These are phyloP conservation scores for Busseola fusca DNA, from an alignment of 2,888 invertebrate species.

Conservation along the genomic window DNA sequence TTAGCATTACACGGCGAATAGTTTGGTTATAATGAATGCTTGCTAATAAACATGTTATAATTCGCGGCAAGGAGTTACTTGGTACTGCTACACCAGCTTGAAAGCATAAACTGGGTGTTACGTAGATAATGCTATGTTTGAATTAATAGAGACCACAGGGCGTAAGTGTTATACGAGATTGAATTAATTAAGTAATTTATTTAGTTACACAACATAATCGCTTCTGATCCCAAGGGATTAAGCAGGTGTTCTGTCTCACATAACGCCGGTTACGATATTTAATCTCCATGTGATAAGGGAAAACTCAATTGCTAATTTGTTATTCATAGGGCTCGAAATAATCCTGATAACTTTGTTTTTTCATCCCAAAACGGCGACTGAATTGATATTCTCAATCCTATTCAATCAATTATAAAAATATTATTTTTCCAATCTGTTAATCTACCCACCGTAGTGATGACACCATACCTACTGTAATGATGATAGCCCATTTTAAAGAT, in stretches of 20 bases:
- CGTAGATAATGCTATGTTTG: constrained; percentile 41
- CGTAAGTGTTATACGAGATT: constrained; percentile 52
- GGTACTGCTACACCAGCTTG: constrained; percentile 13
- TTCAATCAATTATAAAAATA: not conserved
- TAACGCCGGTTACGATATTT: constrained; percentile 40
- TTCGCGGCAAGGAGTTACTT: constrained; percentile 24
- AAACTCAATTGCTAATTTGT: constrained; percentile 38
- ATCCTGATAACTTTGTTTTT: constrained; percentile 21
- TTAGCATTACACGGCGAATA: constrained; percentile 69
- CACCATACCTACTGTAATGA: not conserved
- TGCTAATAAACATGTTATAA: constrained; percentile 47
- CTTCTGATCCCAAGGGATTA: constrained; percentile 47
- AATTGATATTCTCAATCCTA: not conserved
- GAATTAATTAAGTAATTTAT: constrained; percentile 58
- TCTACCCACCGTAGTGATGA: too few relatives aligned
- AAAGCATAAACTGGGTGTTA: constrained; percentile 38
- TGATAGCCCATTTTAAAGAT: not conserved
- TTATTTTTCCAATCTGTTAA: not conserved
- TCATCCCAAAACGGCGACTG: not conserved
- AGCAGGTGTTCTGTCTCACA: constrained; percentile 48
- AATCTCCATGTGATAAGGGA: constrained; percentile 36
- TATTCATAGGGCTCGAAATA: constrained; percentile 27
- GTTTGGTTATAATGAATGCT: constrained; percentile 70
- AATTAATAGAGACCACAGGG: constrained; percentile 47
- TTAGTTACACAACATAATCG: constrained; percentile 49